A percentile compares a stretch with the other conserved stretches of the same genome.
Evolutionary conservation across 2,113 vertebrate genomes (phyloP).

Genomic region (Mola mola): DNA sequence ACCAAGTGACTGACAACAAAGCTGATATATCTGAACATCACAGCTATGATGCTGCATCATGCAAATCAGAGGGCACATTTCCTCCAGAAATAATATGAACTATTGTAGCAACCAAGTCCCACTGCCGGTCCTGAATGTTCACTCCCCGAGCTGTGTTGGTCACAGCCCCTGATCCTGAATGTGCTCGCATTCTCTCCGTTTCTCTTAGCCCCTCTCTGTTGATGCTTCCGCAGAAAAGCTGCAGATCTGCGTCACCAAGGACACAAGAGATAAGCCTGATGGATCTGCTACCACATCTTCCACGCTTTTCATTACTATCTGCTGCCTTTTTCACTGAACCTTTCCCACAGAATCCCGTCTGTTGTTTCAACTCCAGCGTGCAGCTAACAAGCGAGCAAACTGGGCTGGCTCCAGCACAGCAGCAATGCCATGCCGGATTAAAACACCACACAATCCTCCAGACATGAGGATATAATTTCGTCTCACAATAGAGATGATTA

Average conservation of each 20-base stretch:
- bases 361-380: conserved; percentile 7
- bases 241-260: conserved; percentile 69
- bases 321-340: conserved; percentile 17
- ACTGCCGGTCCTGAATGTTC: conserved; percentile 47
- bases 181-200: conserved; percentile 21
- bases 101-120: conserved; percentile 41
- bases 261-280: conserved; percentile 64
- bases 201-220: conserved; percentile 32
- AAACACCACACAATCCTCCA: not conserved
- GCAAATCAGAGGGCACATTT: conserved; percentile 53
- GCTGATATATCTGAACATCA: conserved; percentile 29
- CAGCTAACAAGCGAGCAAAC: conserved; percentile 5
- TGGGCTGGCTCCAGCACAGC: not conserved
- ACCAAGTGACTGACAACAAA: conserved; percentile 12
- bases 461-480: not conserved
- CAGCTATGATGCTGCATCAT: conserved; percentile 49
- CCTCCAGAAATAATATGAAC: conserved; percentile 21
- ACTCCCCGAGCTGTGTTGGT: conserved; percentile 44
- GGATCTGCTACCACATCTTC: conserved; percentile 44
- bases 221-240: conserved; percentile 61
- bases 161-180: conserved; percentile 59
- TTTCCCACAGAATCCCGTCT: not conserved
- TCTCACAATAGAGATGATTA: not conserved
- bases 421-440: not conserved
- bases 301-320: conserved; percentile 24